Conservation (phyloP, 2,797 vertebrate species). For the Gymnothorax reevesii region DNA sequence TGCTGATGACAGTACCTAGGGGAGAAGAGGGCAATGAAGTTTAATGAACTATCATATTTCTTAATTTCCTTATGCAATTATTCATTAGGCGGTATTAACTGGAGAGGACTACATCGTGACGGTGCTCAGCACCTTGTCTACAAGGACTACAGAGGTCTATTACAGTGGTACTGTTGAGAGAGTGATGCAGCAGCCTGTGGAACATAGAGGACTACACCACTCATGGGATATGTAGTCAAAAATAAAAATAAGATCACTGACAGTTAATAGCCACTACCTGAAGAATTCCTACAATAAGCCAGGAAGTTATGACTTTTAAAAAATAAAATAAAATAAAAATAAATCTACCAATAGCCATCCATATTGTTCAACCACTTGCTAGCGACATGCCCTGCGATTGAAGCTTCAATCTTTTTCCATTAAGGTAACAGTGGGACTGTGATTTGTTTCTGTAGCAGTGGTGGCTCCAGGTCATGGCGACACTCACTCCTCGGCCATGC, state of each 20-base stretch:
- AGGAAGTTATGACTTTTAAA: no score
- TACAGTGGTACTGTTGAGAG: neutral
- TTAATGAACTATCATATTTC: neutral
- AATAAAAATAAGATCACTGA: neutral
- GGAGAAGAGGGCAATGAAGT: constrained; percentile 26
- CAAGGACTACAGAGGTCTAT: neutral
- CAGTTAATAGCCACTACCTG: neutral
- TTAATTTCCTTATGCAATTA: neutral
- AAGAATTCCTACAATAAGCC: neutral
- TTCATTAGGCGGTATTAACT: neutral
- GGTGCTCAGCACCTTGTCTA: neutral
- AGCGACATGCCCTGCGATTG: neutral
- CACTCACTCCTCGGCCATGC: constrained; percentile 93
- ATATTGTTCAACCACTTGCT: neutral
- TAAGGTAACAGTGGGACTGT: neutral
- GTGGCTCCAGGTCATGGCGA: neutral
- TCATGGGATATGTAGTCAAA: neutral
- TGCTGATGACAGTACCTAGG: constrained; percentile 91
- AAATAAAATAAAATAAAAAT: neutral
- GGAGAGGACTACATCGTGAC: neutral
- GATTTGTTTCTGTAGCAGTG: neutral
- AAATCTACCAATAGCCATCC: neutral
- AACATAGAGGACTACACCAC: neutral
- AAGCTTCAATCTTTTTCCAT: neutral
- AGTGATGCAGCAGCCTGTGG: neutral